These are phyloP conservation scores for Chloromyia formosa DNA, from an alignment of 2,888 invertebrate species.

Conservation along the genomic window DNA sequence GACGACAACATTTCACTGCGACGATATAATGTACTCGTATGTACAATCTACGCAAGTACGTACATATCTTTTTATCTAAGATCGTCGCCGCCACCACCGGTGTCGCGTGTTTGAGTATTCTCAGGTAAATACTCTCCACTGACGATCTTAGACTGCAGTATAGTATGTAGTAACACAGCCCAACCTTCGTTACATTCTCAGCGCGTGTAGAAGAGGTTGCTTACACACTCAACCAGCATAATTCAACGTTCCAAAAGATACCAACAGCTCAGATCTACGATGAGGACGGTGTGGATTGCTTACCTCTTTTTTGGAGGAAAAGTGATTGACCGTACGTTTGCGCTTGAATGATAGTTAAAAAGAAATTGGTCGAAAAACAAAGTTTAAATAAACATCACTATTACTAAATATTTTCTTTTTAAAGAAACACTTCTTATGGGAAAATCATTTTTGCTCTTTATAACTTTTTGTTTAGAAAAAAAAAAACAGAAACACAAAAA, in stretches of 20 bases:
- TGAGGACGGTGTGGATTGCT: neutral
- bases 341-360: slow-evolving; percentile 37
- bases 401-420: neutral
- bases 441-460: neutral
- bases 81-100: neutral
- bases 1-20: slow-evolving; percentile 1
- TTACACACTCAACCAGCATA: neutral
- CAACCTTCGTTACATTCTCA: too few species aligned
- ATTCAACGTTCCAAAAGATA: neutral
- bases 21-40: neutral
- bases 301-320: slow-evolving; percentile 26
- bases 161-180: too few species aligned
- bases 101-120: too few species aligned
- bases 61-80: neutral
- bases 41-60: neutral
- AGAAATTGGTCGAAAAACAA: neutral
- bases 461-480: neutral
- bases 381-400: neutral
- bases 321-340: slow-evolving; percentile 36
- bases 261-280: neutral
- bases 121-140: too few species aligned
- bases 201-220: too few species aligned
- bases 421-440: neutral
- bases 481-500: neutral
- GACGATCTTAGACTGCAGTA: too few species aligned